Evolutionary conservation across 1,140 invertebrate genomes (phyloP).

Genomic region (Conopomorpha cramerella): DNA sequence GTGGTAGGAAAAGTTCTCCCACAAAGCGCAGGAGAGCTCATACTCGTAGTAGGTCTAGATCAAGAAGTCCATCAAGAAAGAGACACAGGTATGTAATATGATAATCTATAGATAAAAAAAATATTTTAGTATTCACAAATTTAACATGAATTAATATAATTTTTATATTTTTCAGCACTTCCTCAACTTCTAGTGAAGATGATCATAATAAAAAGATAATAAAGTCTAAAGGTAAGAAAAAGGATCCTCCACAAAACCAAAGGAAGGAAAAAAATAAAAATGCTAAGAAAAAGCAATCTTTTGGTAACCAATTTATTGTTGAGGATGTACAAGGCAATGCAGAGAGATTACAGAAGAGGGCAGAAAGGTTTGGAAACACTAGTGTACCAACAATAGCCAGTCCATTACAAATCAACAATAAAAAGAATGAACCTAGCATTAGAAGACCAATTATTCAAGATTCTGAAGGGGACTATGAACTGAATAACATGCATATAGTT

Average conservation of each 20-base stretch:
- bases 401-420: slow-evolving; percentile 30
- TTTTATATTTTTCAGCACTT: slow-evolving; percentile 30
- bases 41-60: slow-evolving; percentile 35
- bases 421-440: slow-evolving; percentile 31
- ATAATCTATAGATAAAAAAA: slow-evolving; percentile 4
- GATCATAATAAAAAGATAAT: slow-evolving; percentile 39
- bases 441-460: slow-evolving; percentile 62
- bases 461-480: slow-evolving; percentile 72
- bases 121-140: slow-evolving; percentile 3
- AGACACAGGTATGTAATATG: slow-evolving; percentile 22
- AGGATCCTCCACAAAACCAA: slow-evolving; percentile 32
- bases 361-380: slow-evolving; percentile 75
- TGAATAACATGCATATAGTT: slow-evolving; percentile 85
- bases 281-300: slow-evolving; percentile 65
- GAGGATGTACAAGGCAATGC: slow-evolving; percentile 70
- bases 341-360: slow-evolving; percentile 80
- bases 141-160: slow-evolving; percentile 6
- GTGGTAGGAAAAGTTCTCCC: slow-evolving; percentile 23
- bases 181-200: slow-evolving; percentile 50
- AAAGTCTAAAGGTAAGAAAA: no score
- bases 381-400: slow-evolving; percentile 41
- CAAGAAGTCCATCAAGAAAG: slow-evolving; percentile 37
- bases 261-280: slow-evolving; percentile 53
- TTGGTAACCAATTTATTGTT: slow-evolving; percentile 70
- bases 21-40: slow-evolving; percentile 27